Conservation (phyloP, 2,113 vertebrate species). For the Ophiodon elongatus region DNA sequence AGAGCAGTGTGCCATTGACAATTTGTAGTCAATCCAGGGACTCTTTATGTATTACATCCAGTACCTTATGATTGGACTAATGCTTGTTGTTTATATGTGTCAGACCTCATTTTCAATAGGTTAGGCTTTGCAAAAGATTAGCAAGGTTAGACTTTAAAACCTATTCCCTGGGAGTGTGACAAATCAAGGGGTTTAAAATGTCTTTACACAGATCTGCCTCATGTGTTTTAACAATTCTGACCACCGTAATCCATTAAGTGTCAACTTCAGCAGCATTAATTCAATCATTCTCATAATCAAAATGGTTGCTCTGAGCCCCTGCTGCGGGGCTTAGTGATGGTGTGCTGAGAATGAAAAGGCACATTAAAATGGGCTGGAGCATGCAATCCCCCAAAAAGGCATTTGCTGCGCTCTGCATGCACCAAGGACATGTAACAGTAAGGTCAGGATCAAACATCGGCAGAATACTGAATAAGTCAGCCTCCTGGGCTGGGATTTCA, state of each 20-base stretch:
- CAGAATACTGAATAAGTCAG: slow-evolving; percentile 78
- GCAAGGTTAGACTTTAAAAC: slow-evolving; percentile 50
- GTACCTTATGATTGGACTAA: not conserved
- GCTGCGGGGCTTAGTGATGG: slow-evolving; percentile 64
- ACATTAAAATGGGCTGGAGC: slow-evolving; percentile 78
- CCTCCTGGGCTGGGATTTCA: slow-evolving; percentile 60
- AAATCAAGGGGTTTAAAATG: slow-evolving; percentile 61
- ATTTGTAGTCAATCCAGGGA: slow-evolving; percentile 12
- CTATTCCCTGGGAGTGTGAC: slow-evolving; percentile 33
- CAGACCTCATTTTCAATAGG: slow-evolving; percentile 24
- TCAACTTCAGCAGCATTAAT: slow-evolving; percentile 74
- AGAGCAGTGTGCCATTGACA: not conserved
- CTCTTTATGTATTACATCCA: not conserved
- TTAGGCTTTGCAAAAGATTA: slow-evolving; percentile 45
- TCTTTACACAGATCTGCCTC: slow-evolving; percentile 70
- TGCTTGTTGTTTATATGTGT: slow-evolving; percentile 12
- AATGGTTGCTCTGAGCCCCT: slow-evolving; percentile 71
- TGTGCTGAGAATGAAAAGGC: slow-evolving; percentile 70
- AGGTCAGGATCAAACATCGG: slow-evolving; percentile 80
- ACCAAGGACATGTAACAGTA: slow-evolving; percentile 82
- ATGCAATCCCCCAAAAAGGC: slow-evolving; percentile 78
- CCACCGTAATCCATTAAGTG: slow-evolving; percentile 74
- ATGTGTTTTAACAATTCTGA: slow-evolving; percentile 62
- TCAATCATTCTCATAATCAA: slow-evolving; percentile 79
- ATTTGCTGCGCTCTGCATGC: slow-evolving; percentile 76